Conservation (phyloP, 2,797 vertebrate species). For the Rhinogobio ventralis region DNA sequence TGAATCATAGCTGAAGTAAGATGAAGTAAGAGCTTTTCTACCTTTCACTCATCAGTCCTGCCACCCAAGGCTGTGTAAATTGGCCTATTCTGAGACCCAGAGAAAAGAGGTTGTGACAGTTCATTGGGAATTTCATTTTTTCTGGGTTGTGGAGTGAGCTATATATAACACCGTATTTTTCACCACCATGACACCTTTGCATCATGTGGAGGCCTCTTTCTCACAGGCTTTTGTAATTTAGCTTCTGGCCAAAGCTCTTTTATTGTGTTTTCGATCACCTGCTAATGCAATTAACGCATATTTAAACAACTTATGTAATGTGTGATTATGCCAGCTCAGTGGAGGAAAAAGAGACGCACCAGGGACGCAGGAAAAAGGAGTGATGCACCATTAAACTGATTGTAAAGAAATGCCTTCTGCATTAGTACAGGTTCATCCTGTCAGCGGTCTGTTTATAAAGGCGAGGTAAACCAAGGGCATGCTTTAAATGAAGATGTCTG, state of each 20-base stretch:
- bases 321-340: slow-evolving; percentile 76
- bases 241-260: slow-evolving; percentile 9
- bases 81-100: slow-evolving; percentile 44
- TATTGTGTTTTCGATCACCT: slow-evolving; percentile 67
- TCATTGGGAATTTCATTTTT: slow-evolving; percentile 47
- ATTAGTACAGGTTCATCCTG: slow-evolving; percentile 65
- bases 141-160: slow-evolving; percentile 36
- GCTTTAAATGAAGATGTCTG: slow-evolving; percentile 6
- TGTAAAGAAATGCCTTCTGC: slow-evolving; percentile 71
- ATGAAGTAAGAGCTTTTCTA: slow-evolving; percentile 13
- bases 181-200: slow-evolving; percentile 41
- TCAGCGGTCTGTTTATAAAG: slow-evolving; percentile 29
- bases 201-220: slow-evolving; percentile 14
- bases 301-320: slow-evolving; percentile 79
- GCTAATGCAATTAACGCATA: slow-evolving; percentile 63
- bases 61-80: slow-evolving; percentile 19
- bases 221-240: background rate
- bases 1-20: slow-evolving; percentile 11
- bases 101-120: slow-evolving; percentile 46
- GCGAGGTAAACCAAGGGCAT: slow-evolving; percentile 39
- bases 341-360: slow-evolving; percentile 55
- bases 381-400: slow-evolving; percentile 75
- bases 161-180: slow-evolving; percentile 32
- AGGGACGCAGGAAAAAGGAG: no score
- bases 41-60: slow-evolving; percentile 9